Evolutionary conservation across 2,113 vertebrate genomes (phyloP).

Genomic region (Isichthys henryi): DNA sequence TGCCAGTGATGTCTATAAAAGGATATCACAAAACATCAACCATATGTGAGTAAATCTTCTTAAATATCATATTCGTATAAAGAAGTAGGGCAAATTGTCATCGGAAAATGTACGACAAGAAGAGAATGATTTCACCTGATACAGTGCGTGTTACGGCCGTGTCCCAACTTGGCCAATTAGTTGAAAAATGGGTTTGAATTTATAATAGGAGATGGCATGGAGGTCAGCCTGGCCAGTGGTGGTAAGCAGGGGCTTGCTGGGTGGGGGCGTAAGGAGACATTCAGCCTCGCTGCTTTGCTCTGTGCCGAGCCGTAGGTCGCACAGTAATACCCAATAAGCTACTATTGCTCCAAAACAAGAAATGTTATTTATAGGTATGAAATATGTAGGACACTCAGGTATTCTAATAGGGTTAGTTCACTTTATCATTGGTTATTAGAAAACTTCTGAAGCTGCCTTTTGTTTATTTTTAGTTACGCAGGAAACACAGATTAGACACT

Average conservation of each 20-base stretch:
- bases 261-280: not conserved
- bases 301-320: not conserved
- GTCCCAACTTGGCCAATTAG: conserved; percentile 22
- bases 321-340: not conserved
- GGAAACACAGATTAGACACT: not conserved
- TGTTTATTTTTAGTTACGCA: not conserved
- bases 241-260: not conserved
- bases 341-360: not conserved
- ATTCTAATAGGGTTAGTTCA: not conserved
- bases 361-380: not conserved
- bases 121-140: not conserved
- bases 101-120: not conserved
- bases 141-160: not conserved
- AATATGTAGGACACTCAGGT: not conserved
- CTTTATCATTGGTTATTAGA: not conserved
- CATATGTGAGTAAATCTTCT: not conserved
- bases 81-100: not conserved
- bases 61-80: not conserved
- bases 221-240: conserved; percentile 1
- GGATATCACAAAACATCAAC: not conserved
- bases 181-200: not conserved
- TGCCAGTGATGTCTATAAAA: not conserved
- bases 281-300: not conserved
- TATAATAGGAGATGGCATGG: not conserved
- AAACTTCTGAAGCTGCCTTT: not conserved